These are phyloP conservation scores for Calephelis perditalis DNA, from an alignment of 2,888 invertebrate genomes.

Conservation along the genomic window DNA sequence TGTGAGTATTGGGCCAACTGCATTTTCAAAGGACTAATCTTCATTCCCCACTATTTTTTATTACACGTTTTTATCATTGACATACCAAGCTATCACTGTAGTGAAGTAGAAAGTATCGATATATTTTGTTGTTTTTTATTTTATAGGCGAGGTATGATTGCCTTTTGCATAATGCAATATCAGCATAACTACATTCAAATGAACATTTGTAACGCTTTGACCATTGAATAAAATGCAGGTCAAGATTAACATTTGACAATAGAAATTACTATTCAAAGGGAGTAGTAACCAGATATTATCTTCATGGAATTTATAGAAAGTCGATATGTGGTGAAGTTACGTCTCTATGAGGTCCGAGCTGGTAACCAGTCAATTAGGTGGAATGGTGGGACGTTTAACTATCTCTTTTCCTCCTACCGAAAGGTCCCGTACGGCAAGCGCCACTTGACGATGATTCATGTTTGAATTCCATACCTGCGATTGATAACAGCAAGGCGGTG, in stretches of 20 bases:
- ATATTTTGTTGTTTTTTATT: constrained; percentile 36
- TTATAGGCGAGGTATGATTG: constrained; percentile 25
- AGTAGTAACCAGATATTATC: constrained; percentile 45
- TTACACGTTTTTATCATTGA: constrained; percentile 62
- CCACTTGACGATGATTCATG: constrained; percentile 75
- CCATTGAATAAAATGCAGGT: constrained; percentile 24
- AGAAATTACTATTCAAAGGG: constrained; percentile 50
- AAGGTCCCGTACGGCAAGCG: constrained; percentile 64
- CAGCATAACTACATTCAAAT: constrained; percentile 29
- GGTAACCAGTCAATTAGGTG: constrained; percentile 75
- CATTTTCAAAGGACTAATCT: constrained; percentile 68
- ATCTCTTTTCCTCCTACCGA: constrained; percentile 63
- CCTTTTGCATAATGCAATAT: constrained; percentile 26
- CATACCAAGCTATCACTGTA: constrained; percentile 56
- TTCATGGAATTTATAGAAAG: constrained; percentile 71
- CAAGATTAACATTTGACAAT: constrained; percentile 44
- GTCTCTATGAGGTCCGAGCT: constrained; percentile 71
- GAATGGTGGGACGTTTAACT: constrained; percentile 64
- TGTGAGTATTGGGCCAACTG: constrained; percentile 62
- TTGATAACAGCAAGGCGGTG: constrained; percentile 71
- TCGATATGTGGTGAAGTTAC: constrained; percentile 66
- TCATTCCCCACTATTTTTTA: constrained; percentile 51
- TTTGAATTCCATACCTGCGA: constrained; percentile 71
- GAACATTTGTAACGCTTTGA: constrained; percentile 24
- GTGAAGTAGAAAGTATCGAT: constrained; percentile 48